Conservation (phyloP, 2,797 vertebrate species). For the Hoplostethus mediterraneus region DNA sequence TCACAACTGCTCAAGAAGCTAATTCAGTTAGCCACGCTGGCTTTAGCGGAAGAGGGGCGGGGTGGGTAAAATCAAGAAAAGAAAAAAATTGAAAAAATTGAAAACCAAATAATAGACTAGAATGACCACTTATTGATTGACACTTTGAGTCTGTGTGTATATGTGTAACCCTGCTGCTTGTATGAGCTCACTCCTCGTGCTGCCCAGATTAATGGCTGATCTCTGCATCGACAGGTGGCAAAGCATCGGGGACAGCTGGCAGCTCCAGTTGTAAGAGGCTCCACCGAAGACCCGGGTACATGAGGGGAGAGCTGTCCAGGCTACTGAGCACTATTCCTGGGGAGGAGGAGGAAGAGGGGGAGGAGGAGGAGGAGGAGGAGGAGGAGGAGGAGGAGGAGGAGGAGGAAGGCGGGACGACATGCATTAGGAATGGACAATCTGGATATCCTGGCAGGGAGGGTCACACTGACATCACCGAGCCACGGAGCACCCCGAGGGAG, state of each 20-base stretch:
- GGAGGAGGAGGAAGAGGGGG: constrained; percentile 5
- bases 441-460: constrained; percentile 17
- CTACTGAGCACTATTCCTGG: constrained; percentile 51
- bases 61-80: no score
- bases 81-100: no score
- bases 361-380: no score
- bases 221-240: constrained; percentile 81
- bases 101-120: no score
- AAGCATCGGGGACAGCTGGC: constrained; percentile 62
- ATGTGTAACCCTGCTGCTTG: constrained; percentile 11
- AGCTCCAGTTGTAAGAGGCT: constrained; percentile 77
- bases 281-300: constrained; percentile 85
- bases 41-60: neutral
- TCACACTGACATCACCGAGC: constrained; percentile 42
- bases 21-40: constrained; percentile 29
- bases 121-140: no score
- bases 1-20: constrained; percentile 59
- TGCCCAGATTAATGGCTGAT: constrained; percentile 76
- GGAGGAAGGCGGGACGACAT: constrained; percentile 19
- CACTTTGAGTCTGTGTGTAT: neutral
- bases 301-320: constrained; percentile 81
- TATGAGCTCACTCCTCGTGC: constrained; percentile 49
- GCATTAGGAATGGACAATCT: constrained; percentile 58
- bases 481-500: constrained; percentile 16
- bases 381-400: no score